Conservation (phyloP, 2,113 vertebrate species). For the Hystrix cristata region DNA sequence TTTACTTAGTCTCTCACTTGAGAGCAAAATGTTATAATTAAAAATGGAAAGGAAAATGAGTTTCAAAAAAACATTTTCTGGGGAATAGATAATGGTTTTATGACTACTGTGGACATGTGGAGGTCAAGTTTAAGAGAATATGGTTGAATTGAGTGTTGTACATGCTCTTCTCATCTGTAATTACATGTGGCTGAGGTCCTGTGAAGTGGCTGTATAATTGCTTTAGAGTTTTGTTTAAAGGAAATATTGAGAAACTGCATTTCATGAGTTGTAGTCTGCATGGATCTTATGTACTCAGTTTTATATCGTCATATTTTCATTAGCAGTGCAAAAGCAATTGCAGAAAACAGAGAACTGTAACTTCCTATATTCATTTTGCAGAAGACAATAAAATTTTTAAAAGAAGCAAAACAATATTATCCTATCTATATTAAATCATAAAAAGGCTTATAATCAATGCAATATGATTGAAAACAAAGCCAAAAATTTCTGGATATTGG, state of each 20-base stretch:
- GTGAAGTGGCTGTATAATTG: slow-evolving; percentile 58
- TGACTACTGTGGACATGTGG: slow-evolving; percentile 25
- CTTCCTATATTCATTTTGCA: slow-evolving; percentile 65
- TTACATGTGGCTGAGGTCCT: slow-evolving; percentile 47
- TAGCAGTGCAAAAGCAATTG: slow-evolving; percentile 52
- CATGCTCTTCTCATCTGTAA: slow-evolving; percentile 52
- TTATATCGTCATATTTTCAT: slow-evolving; percentile 64
- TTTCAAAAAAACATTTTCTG: slow-evolving; percentile 53
- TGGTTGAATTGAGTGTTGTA: slow-evolving; percentile 53
- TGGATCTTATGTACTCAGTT: slow-evolving; percentile 2
- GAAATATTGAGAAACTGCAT: slow-evolving; percentile 69
- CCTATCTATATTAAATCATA: neutral
- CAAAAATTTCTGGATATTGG: neutral
- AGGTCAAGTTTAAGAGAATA: slow-evolving; percentile 68
- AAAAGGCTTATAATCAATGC: slow-evolving; percentile 28
- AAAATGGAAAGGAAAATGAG: slow-evolving; percentile 66
- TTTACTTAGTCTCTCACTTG: slow-evolving; percentile 33
- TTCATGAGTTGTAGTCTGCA: slow-evolving; percentile 57
- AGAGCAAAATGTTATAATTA: slow-evolving; percentile 67
- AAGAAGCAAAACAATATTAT: slow-evolving; percentile 58
- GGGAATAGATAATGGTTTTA: slow-evolving; percentile 52
- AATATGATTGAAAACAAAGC: slow-evolving; percentile 42
- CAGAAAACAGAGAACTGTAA: slow-evolving; percentile 49
- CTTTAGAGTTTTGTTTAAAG: slow-evolving; percentile 61
- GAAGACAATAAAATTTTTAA: slow-evolving; percentile 34